Base-by-base conservation (phyloP, 2,888 invertebrate species). In the Lasioglossum morio region DNA sequence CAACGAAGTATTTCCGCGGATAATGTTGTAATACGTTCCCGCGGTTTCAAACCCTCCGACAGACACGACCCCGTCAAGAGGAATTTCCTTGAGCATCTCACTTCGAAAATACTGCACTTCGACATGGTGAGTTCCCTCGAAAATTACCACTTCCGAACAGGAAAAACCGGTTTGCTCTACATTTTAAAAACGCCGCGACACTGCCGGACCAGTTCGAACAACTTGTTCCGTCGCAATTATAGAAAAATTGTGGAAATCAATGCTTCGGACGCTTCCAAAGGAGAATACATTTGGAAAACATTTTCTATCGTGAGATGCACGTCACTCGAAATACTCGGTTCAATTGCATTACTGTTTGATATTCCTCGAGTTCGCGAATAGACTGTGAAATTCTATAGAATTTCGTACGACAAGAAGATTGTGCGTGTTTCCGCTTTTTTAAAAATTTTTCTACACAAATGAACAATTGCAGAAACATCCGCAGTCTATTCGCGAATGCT, bases 11-110 rank as follows among this genome's bases (percentile, higher is more conserved):
- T 92, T 53, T 94, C 94, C 60, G 94, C 95, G 37, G 95, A 95
- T 91, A 94, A 95, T 95, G 95, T 95, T 91, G 93, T 95, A 92
- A 91, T 95, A 84, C 93, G 93, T 74, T 92, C 94, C 88, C 96
- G 98, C 48, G 98, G 98, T 57, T 98, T 98, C 95, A 98, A 98
- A 93, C 98, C 98, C 1, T 98, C 98, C 3, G 98, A 98, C 95
- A 96, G 97, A 95, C 97, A 97, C 94, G 98, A 98, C 95, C 98
- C 98, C 1, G 96, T 96, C 91, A 98, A 98, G 95, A 97, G 97
- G 94, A 97, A 97, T 93, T 98, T 98, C 95, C 96, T 98, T 90
- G 97, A 97, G 77, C 97, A 97, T 94, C 96, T 98, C 94, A 98
- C 98, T 94, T 97, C 97, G 94, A 97, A 97, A 95, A 97, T 98